These are phyloP conservation scores for Drosophila pegasa DNA, from an alignment of 2,888 invertebrate genomes.

Conservation along the genomic window DNA sequence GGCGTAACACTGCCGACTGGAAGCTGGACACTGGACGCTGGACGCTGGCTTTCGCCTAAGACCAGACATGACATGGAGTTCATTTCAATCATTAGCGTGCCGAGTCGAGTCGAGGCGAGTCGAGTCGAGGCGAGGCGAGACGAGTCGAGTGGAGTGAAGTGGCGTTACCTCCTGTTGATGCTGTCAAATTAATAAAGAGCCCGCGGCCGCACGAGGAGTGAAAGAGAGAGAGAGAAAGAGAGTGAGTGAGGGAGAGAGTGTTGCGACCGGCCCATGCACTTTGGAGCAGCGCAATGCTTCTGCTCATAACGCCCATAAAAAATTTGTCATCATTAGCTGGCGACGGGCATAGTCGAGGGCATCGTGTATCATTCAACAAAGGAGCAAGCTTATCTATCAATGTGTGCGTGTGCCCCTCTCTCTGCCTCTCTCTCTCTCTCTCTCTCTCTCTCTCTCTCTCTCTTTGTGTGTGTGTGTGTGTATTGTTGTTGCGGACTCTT, in stretches of 20 bases:
- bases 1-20: conserved; percentile 54
- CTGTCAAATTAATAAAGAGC: conserved; percentile 82
- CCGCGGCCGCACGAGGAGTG: conserved; percentile 33
- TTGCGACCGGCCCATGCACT: conserved; percentile 63
- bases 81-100: conserved; percentile 80
- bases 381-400: conserved; percentile 69
- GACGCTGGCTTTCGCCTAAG: conserved; percentile 53
- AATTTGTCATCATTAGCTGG: conserved; percentile 77
- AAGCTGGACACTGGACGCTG: conserved; percentile 13
- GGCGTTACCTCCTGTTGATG: conserved; percentile 72
- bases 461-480: conserved; percentile 31
- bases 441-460: no score
- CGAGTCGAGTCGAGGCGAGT: conserved; percentile 29
- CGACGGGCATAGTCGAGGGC: conserved; percentile 32
- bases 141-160: conserved; percentile 12
- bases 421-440: no score
- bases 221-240: neutral
- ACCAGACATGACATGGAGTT: conserved; percentile 67
- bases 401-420: conserved; percentile 36
- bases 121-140: conserved; percentile 39
- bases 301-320: conserved; percentile 79
- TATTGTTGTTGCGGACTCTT: conserved; percentile 48
- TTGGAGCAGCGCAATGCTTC: conserved; percentile 57
- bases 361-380: conserved; percentile 56
- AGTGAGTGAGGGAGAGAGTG: neutral